Conservation (phyloP, 2,888 invertebrate genomes). For the Phaedon cochleariae region DNA sequence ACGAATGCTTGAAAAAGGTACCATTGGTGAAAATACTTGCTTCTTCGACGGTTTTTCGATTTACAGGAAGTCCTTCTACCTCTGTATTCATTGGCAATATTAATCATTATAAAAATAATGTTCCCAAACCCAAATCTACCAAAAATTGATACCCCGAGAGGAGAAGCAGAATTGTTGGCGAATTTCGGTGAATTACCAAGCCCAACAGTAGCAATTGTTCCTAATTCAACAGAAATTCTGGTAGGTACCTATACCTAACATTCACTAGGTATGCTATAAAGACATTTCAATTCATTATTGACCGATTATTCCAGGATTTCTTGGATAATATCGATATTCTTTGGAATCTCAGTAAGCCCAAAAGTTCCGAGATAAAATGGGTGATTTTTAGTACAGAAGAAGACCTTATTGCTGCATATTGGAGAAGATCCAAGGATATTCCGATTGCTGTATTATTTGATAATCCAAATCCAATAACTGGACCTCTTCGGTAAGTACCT, state of each 20-base stretch:
- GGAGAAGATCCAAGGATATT: conserved; percentile 71
- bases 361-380: conserved; percentile 65
- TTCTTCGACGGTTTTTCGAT: too few relatives aligned
- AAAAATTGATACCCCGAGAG: conserved; percentile 71
- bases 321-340: conserved; percentile 70
- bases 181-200: conserved; percentile 66
- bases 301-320: conserved; percentile 67
- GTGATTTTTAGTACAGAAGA: conserved; percentile 71
- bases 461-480: conserved; percentile 62
- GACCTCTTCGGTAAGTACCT: conserved; percentile 67
- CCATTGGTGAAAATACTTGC: too few relatives aligned
- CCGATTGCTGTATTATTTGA: conserved; percentile 78
- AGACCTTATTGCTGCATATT: conserved; percentile 75
- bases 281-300: conserved; percentile 4
- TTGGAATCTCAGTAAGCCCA: conserved; percentile 58
- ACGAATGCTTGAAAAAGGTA: too few relatives aligned
- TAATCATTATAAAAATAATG: conserved; percentile 77
- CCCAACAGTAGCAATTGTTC: conserved; percentile 75
- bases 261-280: too few relatives aligned
- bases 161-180: conserved; percentile 66
- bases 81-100: conserved; percentile 77
- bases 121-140: conserved; percentile 82
- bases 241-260: conserved; percentile 50
- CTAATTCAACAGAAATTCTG: conserved; percentile 68
- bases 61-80: conserved; percentile 81